Evolutionary conservation across 2,888 invertebrate genomes (phyloP).

Genomic region (Nomada hirtipes): DNA sequence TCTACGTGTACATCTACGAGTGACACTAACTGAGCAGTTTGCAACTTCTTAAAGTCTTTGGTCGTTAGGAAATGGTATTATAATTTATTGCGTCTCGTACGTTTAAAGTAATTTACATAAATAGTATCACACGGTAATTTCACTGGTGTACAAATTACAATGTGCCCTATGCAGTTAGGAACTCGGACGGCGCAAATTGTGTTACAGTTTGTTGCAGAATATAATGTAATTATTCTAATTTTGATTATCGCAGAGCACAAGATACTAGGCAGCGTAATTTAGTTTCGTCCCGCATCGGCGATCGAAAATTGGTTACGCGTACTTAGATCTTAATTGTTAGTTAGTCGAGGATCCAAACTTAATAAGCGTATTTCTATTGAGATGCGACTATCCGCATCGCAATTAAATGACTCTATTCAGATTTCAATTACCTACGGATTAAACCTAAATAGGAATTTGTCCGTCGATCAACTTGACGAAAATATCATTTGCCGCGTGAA

Average conservation of each 20-base stretch:
- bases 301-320: slow-evolving; percentile 12
- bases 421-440: neutral
- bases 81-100: slow-evolving; percentile 1
- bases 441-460: neutral
- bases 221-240: slow-evolving; percentile 31
- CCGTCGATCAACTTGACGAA: neutral
- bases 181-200: slow-evolving; percentile 41
- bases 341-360: neutral
- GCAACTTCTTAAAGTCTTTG: slow-evolving; percentile 49
- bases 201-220: slow-evolving; percentile 9
- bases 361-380: slow-evolving; percentile 39
- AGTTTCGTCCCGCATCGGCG: neutral
- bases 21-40: slow-evolving; percentile 4
- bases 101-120: slow-evolving; percentile 39
- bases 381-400: neutral
- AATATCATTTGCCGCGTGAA: too few relatives aligned
- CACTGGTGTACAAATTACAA: slow-evolving; percentile 48
- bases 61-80: slow-evolving; percentile 37
- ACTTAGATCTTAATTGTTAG: slow-evolving; percentile 24
- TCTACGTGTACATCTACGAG: slow-evolving; percentile 11
- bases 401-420: neutral
- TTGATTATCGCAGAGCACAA: slow-evolving; percentile 38
- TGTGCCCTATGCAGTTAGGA: slow-evolving; percentile 42
- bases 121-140: slow-evolving; percentile 46
- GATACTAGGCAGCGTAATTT: neutral